Base-by-base conservation (phyloP, 2,113 vertebrate species). In the Eulacestoma nigropectus region DNA sequence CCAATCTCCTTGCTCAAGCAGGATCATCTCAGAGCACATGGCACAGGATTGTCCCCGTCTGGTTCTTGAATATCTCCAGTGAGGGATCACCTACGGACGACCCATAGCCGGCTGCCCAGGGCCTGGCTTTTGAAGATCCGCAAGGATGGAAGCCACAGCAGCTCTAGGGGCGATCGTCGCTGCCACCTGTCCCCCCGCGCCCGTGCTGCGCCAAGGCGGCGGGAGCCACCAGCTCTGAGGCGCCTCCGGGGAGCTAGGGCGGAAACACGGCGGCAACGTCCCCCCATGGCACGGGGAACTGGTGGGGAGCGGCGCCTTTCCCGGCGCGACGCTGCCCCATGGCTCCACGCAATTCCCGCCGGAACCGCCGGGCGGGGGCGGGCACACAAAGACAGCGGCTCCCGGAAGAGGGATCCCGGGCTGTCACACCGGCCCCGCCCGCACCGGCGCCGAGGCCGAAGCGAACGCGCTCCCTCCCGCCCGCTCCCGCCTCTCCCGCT, bases 381-480 rank as follows among this genome's bases (percentile, higher is more conserved):
- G 57, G 50, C 82, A 7, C 60, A 26, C 52, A 37, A 9, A 44
- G 59, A 1, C 56, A 9, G 59, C 44, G 18, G 42, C 47, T 60
- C 37, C 57, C 67, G 39, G 67, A 81, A 73, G 35, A 63, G 18
- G 11, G 32, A 41, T 26, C 18, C 20, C 5, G 21, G 25, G 52
- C 46, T 56, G 35, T 46, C 73, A 41, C 35, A 19, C 13, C n/a
- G 46, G 23, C 10, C 18, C 37, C 30, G 12, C 11, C 42, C 21
- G 12, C 22, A 3, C 41, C 15, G 21, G 6, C 4, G 10, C 67
- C 8, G 42, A 1, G 25, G 26, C 33, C 16, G 27, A 7, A 18
- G 4, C 4, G 6, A 26, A 3, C 3, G 32, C 47, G 6, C 35
- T 79, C 33, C 5, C 4, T 9, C 11, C 13, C 8, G 16, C n/a